Evolutionary conservation across 2,797 vertebrate genomes (phyloP).

Genomic region (Sebastes hopkinsi): DNA sequence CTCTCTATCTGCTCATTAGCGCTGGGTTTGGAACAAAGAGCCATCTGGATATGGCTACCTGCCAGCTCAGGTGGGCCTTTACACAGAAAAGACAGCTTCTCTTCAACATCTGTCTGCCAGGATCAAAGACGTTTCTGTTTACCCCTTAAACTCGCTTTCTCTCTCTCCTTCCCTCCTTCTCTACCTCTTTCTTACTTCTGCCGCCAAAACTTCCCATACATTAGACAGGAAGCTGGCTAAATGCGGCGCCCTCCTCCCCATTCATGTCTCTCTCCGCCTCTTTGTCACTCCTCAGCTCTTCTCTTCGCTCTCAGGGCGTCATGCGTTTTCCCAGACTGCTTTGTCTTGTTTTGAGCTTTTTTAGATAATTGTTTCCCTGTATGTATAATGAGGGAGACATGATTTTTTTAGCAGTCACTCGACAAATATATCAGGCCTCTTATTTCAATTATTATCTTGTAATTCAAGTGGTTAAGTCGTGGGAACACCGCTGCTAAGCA

Average conservation of each 20-base stretch:
- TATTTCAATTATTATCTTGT: not conserved
- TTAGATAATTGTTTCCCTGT: slow-evolving; percentile 61
- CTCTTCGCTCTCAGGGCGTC: slow-evolving; percentile 48
- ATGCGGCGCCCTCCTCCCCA: slow-evolving; percentile 50
- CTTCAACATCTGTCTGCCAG: slow-evolving; percentile 74
- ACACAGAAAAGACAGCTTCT: slow-evolving; percentile 72
- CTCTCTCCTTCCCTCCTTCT: slow-evolving; percentile 8
- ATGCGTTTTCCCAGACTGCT: slow-evolving; percentile 48
- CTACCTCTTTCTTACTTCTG: slow-evolving; percentile 21
- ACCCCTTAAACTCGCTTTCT: slow-evolving; percentile 54
- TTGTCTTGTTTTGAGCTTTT: slow-evolving; percentile 55
- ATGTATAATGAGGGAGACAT: slow-evolving; percentile 54
- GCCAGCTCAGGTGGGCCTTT: slow-evolving; percentile 84
- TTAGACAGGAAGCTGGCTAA: slow-evolving; percentile 51
- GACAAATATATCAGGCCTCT: slow-evolving; percentile 26
- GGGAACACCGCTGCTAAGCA: too few relatives aligned
- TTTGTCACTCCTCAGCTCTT: slow-evolving; percentile 65
- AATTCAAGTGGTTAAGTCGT: too few relatives aligned
- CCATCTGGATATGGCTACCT: slow-evolving; percentile 80
- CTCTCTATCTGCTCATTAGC: slow-evolving; percentile 86
- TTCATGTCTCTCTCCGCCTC: slow-evolving; percentile 66
- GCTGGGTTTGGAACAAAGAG: slow-evolving; percentile 80
- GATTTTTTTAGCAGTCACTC: slow-evolving; percentile 30
- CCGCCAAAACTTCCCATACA: slow-evolving; percentile 49
- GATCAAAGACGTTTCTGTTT: slow-evolving; percentile 79